Evolutionary conservation across 2,888 invertebrate species (phyloP).

Genomic region (Branchellion lobata): DNA sequence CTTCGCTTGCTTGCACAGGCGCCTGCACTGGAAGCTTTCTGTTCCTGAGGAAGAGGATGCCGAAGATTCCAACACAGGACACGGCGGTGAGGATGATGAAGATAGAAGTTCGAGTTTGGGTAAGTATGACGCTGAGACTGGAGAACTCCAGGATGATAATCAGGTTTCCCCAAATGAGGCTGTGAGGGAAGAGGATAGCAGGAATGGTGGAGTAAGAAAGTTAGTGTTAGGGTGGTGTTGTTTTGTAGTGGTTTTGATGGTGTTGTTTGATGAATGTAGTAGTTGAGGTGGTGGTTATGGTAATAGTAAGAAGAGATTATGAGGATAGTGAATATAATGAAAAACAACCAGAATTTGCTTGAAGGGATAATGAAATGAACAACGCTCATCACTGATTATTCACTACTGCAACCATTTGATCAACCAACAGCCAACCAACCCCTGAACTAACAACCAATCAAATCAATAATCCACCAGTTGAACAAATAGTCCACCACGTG

Average conservation of each 20-base stretch:
- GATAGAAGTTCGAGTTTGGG: conserved; percentile 73
- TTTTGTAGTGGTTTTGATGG: no score
- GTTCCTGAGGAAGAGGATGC: conserved; percentile 55
- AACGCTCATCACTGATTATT: no score
- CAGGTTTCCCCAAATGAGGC: conserved; percentile 89
- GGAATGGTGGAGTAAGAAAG: neutral
- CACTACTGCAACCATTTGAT: no score
- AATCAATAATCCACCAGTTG: no score
- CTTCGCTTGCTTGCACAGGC: no score
- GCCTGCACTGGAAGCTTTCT: neutral
- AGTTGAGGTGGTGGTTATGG: neutral
- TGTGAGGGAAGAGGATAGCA: conserved; percentile 61
- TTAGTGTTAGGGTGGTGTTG: neutral
- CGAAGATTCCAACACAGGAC: conserved; percentile 68
- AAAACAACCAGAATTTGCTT: no score
- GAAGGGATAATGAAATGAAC: no score
- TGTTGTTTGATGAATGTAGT: neutral
- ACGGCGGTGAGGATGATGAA: conserved; percentile 77
- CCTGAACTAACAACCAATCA: no score
- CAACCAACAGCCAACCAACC: no score
- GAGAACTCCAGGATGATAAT: conserved; percentile 89
- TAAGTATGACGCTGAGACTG: conserved; percentile 71
- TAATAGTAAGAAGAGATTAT: neutral
- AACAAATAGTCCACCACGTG: no score
- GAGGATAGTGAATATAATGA: no score